phyloP scores from a whole-genome alignment of 2,797 vertebrate genomes.

The Gastrophryne carolinensis region DNA sequence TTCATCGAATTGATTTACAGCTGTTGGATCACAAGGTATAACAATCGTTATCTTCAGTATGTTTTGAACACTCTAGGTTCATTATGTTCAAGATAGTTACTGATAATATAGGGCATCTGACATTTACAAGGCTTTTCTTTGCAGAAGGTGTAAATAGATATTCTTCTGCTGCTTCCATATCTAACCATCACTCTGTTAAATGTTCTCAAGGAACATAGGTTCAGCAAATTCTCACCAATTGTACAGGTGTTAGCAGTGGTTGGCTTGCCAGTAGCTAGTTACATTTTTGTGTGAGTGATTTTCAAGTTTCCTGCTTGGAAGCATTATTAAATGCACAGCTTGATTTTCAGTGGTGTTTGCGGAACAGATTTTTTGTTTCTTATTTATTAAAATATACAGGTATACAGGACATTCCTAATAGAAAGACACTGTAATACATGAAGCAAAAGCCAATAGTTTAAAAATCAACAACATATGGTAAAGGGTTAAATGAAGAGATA shows the following conservation, averaged over 20 bases:
- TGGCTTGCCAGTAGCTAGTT: not conserved
- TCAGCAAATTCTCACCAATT: slow-evolving; percentile 41
- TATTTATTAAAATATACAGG: not conserved
- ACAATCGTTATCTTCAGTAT: too few relatives aligned
- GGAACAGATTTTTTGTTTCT: not conserved
- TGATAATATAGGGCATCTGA: too few relatives aligned
- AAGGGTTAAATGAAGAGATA: too few relatives aligned
- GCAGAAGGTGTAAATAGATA: slow-evolving; percentile 22
- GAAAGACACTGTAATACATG: too few relatives aligned
- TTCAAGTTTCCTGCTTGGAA: not conserved
- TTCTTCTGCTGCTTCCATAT: slow-evolving; percentile 1
- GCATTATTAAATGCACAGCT: slow-evolving; percentile 13
- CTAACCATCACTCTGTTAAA: slow-evolving; percentile 29
- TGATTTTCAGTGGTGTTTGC: not conserved
- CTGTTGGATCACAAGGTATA: too few relatives aligned
- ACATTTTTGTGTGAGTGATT: slow-evolving; percentile 17
- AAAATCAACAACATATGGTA: too few relatives aligned
- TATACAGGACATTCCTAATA: too few relatives aligned
- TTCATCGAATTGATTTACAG: too few relatives aligned
- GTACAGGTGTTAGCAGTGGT: slow-evolving; percentile 17
- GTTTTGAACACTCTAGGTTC: too few relatives aligned
- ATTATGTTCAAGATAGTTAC: too few relatives aligned
- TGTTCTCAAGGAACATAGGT: slow-evolving; percentile 23
- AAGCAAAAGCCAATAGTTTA: too few relatives aligned
- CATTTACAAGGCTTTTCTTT: slow-evolving; percentile 5